phyloP scores from a whole-genome alignment of 2,797 vertebrate genomes.

The Pampus argenteus region DNA sequence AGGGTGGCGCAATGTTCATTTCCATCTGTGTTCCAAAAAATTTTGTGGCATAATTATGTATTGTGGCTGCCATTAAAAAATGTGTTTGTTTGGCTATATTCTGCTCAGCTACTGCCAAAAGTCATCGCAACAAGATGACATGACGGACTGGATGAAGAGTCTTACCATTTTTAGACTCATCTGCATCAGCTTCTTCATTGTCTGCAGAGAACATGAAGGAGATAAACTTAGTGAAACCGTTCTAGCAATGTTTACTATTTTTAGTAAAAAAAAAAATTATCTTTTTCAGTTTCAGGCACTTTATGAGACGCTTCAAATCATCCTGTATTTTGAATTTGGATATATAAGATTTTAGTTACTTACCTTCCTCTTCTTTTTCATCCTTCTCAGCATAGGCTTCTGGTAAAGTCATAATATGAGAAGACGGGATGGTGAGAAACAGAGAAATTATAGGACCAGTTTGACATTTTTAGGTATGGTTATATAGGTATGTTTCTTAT shows the following conservation, averaged over 20 bases:
- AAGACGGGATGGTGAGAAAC: conserved; percentile 8
- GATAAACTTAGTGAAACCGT: background rate
- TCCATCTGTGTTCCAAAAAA: conserved; percentile 11
- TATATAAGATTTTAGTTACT: background rate
- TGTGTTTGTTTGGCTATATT: background rate
- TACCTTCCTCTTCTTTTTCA: conserved; percentile 59
- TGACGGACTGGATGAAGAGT: background rate
- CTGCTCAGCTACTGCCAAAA: conserved; percentile 9
- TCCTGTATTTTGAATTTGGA: background rate
- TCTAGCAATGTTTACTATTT: background rate
- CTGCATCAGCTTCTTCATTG: conserved; percentile 42
- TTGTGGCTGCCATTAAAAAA: conserved; percentile 12
- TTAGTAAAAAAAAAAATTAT: no score
- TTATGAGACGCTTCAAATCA: no score
- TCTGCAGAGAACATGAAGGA: conserved; percentile 51
- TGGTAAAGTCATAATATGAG: conserved; percentile 26
- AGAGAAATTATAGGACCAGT: background rate
- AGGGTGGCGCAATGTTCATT: conserved; percentile 10
- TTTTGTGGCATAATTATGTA: conserved; percentile 20
- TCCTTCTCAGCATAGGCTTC: conserved; percentile 45
- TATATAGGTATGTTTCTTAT: background rate
- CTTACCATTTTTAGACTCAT: conserved; percentile 52
- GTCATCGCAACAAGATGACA: conserved; percentile 6
- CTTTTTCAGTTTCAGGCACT: background rate
- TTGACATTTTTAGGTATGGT: background rate